phyloP scores from a whole-genome alignment of 2,797 vertebrate genomes.

The Xiphorhynchus erythropygius region DNA sequence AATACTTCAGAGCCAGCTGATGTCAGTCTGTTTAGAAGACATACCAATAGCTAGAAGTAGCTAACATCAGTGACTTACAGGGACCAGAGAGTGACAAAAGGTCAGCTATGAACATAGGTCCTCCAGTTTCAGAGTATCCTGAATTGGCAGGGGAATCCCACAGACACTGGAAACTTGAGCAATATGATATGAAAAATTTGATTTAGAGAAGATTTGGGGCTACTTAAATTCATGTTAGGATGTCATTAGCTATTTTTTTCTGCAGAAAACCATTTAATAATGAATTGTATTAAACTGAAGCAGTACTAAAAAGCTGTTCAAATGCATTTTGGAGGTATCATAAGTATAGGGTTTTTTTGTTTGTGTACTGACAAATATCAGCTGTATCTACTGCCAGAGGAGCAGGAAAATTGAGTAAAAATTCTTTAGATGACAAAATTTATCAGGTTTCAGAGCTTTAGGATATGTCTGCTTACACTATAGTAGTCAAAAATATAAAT shows the following conservation, averaged over 20 bases:
- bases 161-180: not conserved
- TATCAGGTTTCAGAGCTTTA: slow-evolving; percentile 8
- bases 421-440: not conserved
- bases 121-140: not conserved
- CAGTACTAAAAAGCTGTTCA: not conserved
- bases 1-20: not conserved
- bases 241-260: not conserved
- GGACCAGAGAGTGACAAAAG: not conserved
- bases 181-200: not conserved
- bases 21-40: not conserved
- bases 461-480: not conserved
- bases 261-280: not conserved
- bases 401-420: not conserved
- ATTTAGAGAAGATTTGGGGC: not conserved
- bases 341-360: not conserved
- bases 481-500: not conserved
- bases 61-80: not conserved
- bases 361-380: slow-evolving; percentile 25
- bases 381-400: not conserved
- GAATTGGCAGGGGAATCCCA: not conserved
- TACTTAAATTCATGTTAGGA: not conserved
- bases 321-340: not conserved
- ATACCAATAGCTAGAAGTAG: not conserved
- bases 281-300: not conserved
- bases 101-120: not conserved